Evolutionary conservation across 2,797 vertebrate genomes (phyloP), one percentile per base, ranked within the genome.

Genomic region (Coracias cyanogaster): DNA sequence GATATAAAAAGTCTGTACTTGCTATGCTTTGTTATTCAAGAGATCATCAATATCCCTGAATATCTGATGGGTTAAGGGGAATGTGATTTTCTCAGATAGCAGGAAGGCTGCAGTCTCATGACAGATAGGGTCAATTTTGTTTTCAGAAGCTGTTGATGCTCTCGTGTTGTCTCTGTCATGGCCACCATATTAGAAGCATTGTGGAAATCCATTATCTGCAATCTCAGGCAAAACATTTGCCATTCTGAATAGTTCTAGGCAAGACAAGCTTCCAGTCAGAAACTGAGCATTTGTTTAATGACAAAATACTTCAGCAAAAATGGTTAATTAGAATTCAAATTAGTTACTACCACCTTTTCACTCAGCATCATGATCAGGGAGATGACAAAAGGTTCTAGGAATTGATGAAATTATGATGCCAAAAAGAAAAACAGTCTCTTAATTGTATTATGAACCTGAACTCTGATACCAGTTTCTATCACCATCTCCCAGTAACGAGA

Each of bases 61-160:
- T 97, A 96, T 94, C 96, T 95, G 93, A 94, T 93, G 65, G 77
- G 88, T 79, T 90, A 92, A 84, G 52, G 71, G 52, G 67, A 96
- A 96, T 94, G 93, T 45, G 91, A 94, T 97, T 97, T 96, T 86
- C 94, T 89, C 49, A 82, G 84, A 74, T 37, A 82, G 82, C 77
- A 86, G 81, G 71, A 95, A 94, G n/a, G 83, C 94, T 82, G 77
- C 67, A 77, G 21, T 82, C 37, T 92, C 93, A 94, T 96, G 95
- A 97, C 91, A 86, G 93, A 94, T 96, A 79, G 90, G 83, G 90
- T 86, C 94, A 94, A 93, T 96, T 96, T 97, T 94, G 94, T 93
- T 95, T 95, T 77, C 93, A 94, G 90, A 93, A 92, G 83, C 88
- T 89, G 82, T 61, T 96, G 85, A 84, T 73, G 70, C 45, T 92